Percentiles rank a stretch among this genome's conserved stretches.
These are phyloP conservation scores for Lota lota DNA, from an alignment of 2,113 vertebrate species.

Conservation along the genomic window DNA sequence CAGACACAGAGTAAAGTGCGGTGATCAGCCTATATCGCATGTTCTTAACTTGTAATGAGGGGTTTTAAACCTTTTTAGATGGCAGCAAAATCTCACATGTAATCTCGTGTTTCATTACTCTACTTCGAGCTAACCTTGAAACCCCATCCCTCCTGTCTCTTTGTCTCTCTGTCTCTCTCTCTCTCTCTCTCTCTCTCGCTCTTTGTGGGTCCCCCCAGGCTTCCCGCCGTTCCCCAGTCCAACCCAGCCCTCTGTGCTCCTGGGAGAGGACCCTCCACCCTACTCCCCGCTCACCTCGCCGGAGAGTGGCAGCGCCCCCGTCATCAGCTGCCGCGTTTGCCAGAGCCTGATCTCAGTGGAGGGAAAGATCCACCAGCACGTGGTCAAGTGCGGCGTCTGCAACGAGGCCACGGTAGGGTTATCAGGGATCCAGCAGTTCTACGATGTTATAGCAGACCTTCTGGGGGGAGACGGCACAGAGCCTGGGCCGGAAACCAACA, in stretches of 20 bases:
- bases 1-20: too few species aligned
- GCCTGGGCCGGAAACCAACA: too few species aligned
- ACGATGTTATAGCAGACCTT: too few species aligned
- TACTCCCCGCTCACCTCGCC: slow-evolving; percentile 88
- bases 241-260: slow-evolving; percentile 80
- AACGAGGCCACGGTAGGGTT: slow-evolving; percentile 87
- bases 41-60: too few species aligned
- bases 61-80: too few species aligned
- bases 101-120: too few species aligned
- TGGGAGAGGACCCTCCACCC: slow-evolving; percentile 87
- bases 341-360: slow-evolving; percentile 90
- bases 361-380: slow-evolving; percentile 93
- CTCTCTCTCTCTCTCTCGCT: background rate
- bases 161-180: background rate
- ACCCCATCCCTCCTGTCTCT: background rate
- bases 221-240: slow-evolving; percentile 80
- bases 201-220: slow-evolving; percentile 48
- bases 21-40: too few species aligned
- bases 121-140: too few species aligned
- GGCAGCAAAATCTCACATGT: too few species aligned
- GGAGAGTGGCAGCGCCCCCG: slow-evolving; percentile 85
- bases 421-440: too few species aligned
- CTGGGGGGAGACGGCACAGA: too few species aligned
- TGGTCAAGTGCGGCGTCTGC: slow-evolving; percentile 90
- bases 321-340: slow-evolving; percentile 89